phyloP scores from a whole-genome alignment of 2,113 vertebrate species.

The Cettia cetti region DNA sequence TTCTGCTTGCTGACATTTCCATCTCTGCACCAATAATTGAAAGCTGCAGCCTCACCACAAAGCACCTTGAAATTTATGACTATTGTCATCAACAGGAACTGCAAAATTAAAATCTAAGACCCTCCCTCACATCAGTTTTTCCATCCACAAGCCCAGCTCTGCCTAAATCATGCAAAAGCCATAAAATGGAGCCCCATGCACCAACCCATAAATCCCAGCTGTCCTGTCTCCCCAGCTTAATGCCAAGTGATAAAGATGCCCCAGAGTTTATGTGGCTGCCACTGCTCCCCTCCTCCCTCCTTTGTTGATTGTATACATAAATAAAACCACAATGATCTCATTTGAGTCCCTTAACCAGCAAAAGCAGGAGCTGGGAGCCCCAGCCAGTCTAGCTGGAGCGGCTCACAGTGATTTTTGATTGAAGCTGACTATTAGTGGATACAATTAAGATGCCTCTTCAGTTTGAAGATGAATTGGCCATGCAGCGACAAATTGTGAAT shows the following conservation, averaged over 20 bases:
- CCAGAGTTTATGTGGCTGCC: slow-evolving; percentile 38
- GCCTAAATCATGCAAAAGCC: slow-evolving; percentile 52
- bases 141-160: slow-evolving; percentile 38
- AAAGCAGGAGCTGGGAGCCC: slow-evolving; percentile 35
- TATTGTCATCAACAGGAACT: background rate
- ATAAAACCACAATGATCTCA: slow-evolving; percentile 46
- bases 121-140: background rate
- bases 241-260: slow-evolving; percentile 34
- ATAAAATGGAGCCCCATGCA: background rate
- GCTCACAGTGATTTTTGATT: slow-evolving; percentile 66
- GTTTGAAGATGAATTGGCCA: slow-evolving; percentile 74
- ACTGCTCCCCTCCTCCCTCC: background rate
- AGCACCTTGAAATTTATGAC: slow-evolving; percentile 1
- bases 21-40: background rate
- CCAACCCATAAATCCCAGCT: slow-evolving; percentile 51
- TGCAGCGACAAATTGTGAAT: slow-evolving; percentile 70
- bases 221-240: slow-evolving; percentile 1
- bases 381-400: slow-evolving; percentile 12
- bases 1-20: background rate
- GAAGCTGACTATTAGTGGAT: slow-evolving; percentile 71
- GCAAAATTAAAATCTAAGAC: slow-evolving; percentile 30
- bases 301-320: slow-evolving; percentile 60
- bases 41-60: background rate
- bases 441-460: slow-evolving; percentile 79
- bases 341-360: slow-evolving; percentile 46